phyloP scores from a whole-genome alignment of 2,113 vertebrate species.

The Acrocephalus arundinaceus region DNA sequence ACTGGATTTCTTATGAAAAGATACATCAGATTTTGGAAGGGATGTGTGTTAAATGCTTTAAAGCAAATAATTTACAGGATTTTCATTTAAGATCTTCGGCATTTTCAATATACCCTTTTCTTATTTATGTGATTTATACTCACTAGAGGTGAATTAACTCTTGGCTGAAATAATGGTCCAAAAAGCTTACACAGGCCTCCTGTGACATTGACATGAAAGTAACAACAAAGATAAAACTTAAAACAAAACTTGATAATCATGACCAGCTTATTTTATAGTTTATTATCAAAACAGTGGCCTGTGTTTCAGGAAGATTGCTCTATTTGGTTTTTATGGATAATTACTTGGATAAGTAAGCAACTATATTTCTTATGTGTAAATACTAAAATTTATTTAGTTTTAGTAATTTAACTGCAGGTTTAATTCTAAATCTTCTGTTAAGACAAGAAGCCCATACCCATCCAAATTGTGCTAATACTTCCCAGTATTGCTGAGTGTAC shows the following conservation, averaged over 20 bases:
- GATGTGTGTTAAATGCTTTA: background rate
- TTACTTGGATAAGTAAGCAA: background rate
- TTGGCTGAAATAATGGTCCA: background rate
- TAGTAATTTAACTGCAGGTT: background rate
- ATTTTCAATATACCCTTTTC: background rate
- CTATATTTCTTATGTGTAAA: background rate
- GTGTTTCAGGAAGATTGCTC: background rate
- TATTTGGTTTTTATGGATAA: background rate
- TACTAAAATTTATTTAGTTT: background rate
- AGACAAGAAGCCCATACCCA: background rate
- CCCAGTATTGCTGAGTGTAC: background rate
- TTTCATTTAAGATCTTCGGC: background rate
- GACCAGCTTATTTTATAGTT: background rate
- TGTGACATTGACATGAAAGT: background rate
- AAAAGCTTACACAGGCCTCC: background rate
- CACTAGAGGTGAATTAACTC: background rate
- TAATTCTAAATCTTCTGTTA: background rate
- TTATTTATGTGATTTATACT: background rate
- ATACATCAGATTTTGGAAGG: background rate
- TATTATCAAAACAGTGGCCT: background rate
- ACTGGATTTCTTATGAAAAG: background rate
- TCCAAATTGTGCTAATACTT: background rate
- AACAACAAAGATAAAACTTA: background rate
- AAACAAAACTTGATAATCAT: background rate
- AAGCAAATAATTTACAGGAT: background rate